Base-by-base conservation (phyloP, 2,797 vertebrate genomes). In the Glossophaga mutica region DNA sequence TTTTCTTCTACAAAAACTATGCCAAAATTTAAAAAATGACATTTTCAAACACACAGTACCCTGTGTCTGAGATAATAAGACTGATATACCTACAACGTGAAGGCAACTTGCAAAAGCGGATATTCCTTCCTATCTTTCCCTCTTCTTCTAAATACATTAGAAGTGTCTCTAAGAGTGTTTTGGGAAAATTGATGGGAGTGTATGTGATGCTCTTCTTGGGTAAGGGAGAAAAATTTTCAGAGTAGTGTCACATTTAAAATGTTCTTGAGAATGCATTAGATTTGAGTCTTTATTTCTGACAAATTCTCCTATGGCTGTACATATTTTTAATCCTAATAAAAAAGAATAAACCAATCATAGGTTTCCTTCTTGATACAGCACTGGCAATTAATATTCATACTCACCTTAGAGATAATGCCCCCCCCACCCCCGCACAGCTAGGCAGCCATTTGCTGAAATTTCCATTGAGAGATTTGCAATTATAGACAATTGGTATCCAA, bases 401-500 rank as follows among this genome's bases (percentile, higher is more conserved):
- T 87, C 67, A 92, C 48, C 52, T 96, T 73, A 50, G 68, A 96
- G 52, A 71, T n/a, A 74, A 87, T 32, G 32, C 29, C 42, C 32
- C 29, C 50, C 42, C 86, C 57, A 59, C 57, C 34, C 34, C n/a
- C 46, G n/a, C 24, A 16, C 46, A 26, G 74, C 62, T 11, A 95
- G 68, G 39, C 83, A 95, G 67, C 46, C 93, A 87, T 85, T 96
- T 70, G 46, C 86, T 96, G 94, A 96, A 93, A 92, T 96, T 96
- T 95, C 42, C 7, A 94, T 83, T 92, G 77, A 95, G 71, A 90
- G 91, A 95, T 87, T 78, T 96, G 48, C 67, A 93, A 62, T 85
- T 90, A 55, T 77, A 95, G 86, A 97, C 94, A 96, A 96, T 94
- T 95, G 84, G 67, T 93, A 82, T 87, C 83, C 91, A 95, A 97